phyloP scores from a whole-genome alignment of 2,888 invertebrate genomes.

The Acheta domesticus region DNA sequence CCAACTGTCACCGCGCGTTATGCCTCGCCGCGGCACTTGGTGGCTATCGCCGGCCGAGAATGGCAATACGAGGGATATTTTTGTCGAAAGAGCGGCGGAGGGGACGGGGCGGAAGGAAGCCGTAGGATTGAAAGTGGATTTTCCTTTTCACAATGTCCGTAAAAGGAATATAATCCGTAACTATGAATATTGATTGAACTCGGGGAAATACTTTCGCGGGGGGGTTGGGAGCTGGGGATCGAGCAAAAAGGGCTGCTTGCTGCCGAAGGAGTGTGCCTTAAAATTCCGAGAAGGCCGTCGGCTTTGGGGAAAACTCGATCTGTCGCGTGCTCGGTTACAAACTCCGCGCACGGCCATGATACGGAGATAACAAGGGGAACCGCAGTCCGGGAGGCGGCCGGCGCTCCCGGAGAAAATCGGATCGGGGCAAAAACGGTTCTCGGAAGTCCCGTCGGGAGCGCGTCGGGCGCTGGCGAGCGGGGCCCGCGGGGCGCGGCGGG shows the following conservation, averaged over 20 bases:
- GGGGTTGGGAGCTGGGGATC: background rate
- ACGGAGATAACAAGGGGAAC: conserved; percentile 18
- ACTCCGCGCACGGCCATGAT: background rate
- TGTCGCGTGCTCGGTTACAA: background rate
- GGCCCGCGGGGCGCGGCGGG: background rate
- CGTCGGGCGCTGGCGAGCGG: background rate
- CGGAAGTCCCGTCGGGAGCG: background rate
- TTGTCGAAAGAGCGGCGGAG: too few species aligned
- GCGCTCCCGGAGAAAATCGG: background rate
- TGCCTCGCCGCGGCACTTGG: too few species aligned
- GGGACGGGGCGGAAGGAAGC: too few species aligned
- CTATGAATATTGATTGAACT: too few species aligned
- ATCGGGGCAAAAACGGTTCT: background rate
- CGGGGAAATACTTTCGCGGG: too few species aligned
- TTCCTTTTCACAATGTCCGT: too few species aligned
- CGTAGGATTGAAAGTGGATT: too few species aligned
- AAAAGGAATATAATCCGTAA: too few species aligned
- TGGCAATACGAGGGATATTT: too few species aligned
- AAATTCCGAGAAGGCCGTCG: background rate
- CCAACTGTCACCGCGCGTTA: too few species aligned
- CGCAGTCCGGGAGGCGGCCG: background rate
- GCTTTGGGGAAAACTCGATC: background rate
- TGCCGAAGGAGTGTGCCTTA: background rate
- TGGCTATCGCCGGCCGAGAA: too few species aligned
- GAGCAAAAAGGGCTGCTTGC: background rate